A percentile compares a stretch with the other conserved stretches of the same genome.
phyloP scores from a whole-genome alignment of 2,113 vertebrate genomes.

The Ictalurus punctatus region DNA sequence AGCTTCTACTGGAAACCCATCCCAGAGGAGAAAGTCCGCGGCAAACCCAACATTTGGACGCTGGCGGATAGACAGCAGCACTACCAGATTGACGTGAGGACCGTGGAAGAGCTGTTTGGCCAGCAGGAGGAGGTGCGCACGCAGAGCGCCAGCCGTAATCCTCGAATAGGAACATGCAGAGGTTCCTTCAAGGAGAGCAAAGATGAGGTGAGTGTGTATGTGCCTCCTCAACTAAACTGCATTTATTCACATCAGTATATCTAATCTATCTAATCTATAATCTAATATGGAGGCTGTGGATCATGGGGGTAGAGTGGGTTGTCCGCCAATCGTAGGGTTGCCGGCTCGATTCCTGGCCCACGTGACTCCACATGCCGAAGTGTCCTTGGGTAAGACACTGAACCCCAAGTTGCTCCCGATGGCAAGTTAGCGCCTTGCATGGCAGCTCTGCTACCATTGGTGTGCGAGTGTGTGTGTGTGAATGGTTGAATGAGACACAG shows the following conservation, averaged over 20 bases:
- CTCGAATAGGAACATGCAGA: conserved; percentile 63
- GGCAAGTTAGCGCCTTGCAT: too few species aligned
- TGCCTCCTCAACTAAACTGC: not conserved
- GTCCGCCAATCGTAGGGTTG: too few species aligned
- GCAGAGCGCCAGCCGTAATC: conserved; percentile 41
- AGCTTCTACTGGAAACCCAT: conserved; percentile 99
- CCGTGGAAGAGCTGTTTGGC: conserved; percentile 94
- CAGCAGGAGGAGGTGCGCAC: conserved; percentile 82
- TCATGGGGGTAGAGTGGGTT: too few species aligned
- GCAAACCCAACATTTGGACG: conserved; percentile 96
- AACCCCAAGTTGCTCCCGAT: too few species aligned
- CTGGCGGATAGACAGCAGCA: conserved; percentile 83
- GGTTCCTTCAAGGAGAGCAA: conserved; percentile 85
- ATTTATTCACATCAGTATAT: not conserved
- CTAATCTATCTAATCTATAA: not conserved
- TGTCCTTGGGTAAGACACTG: too few species aligned
- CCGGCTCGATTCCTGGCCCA: too few species aligned
- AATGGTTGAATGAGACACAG: too few species aligned
- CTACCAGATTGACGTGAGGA: conserved; percentile 91
- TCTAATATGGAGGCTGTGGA: too few species aligned
- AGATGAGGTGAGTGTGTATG: conserved; percentile 81
- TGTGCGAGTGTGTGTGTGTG: too few species aligned
- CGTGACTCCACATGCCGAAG: too few species aligned
- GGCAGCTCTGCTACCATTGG: too few species aligned
- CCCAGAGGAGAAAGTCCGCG: conserved; percentile 92